Percentiles rank a stretch among this genome's conserved stretches.
These are phyloP conservation scores for Heterochromis multidens DNA, from an alignment of 2,113 vertebrate genomes.

Conservation along the genomic window DNA sequence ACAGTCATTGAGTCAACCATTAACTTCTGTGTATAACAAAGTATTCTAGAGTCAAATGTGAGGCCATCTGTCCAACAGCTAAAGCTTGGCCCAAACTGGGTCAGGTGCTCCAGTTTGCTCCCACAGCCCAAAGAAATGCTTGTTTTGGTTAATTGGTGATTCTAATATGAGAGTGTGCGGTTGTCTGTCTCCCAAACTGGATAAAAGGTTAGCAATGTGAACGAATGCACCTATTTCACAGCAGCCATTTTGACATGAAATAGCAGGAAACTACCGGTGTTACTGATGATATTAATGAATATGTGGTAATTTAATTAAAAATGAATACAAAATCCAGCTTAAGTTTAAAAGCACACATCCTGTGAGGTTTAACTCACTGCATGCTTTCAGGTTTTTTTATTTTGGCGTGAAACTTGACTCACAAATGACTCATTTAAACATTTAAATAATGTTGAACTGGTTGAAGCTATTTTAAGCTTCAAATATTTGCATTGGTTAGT, in stretches of 20 bases:
- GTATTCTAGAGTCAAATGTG: not conserved
- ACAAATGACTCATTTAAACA: not conserved
- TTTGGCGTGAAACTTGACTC: not conserved
- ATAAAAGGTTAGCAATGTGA: not conserved
- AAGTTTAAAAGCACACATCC: not conserved
- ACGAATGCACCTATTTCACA: not conserved
- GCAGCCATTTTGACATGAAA: not conserved
- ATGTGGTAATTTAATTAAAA: not conserved
- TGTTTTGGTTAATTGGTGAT: not conserved
- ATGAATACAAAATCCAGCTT: not conserved
- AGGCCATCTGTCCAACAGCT: not conserved
- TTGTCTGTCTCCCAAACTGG: not conserved
- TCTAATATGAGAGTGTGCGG: not conserved
- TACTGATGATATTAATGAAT: not conserved
- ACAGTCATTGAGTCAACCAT: not conserved
- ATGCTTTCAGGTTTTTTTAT: not conserved
- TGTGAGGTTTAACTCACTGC: not conserved
- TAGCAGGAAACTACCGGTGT: not conserved
- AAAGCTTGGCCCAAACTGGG: not conserved
- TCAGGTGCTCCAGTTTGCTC: not conserved
- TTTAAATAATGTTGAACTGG: not conserved
- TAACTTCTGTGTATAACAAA: not conserved
- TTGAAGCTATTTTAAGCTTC: not conserved
- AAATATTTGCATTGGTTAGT: not conserved
- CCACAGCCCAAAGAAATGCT: not conserved